Percentiles rank a stretch among this genome's conserved stretches.
These are phyloP conservation scores for Charadrius vociferus DNA, from an alignment of 2,113 vertebrate species.

Conservation along the genomic window DNA sequence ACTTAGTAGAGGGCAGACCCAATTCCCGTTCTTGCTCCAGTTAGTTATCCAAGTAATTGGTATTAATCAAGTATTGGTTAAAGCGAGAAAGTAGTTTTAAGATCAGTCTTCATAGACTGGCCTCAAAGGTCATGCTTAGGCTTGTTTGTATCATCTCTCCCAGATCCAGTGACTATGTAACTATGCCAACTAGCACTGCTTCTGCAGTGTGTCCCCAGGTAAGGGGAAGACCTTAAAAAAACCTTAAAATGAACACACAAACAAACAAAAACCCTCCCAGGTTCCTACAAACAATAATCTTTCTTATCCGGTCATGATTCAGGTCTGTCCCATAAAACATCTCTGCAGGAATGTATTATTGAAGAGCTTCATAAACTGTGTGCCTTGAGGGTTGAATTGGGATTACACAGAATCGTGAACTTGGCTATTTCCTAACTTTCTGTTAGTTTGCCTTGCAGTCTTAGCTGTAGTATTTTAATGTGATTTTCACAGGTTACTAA, in stretches of 20 bases:
- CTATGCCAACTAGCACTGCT: accelerated
- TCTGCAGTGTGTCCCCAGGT: neutral
- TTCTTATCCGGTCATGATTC: neutral
- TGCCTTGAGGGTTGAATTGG: neutral
- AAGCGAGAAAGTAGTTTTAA: neutral
- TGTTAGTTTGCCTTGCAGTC: neutral
- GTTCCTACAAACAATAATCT: neutral
- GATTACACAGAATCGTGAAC: neutral
- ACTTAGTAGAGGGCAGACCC: neutral
- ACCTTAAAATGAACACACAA: neutral
- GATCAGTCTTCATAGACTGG: neutral
- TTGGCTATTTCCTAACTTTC: neutral
- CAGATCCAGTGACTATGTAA: neutral
- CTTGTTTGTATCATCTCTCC: neutral
- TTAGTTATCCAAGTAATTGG: neutral
- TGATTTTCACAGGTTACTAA: neutral
- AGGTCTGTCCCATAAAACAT: neutral
- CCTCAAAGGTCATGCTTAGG: neutral
- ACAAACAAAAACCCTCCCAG: neutral
- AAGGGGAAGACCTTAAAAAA: neutral
- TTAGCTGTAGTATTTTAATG: neutral
- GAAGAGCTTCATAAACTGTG: neutral
- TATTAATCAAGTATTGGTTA: neutral
- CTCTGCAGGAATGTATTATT: neutral
- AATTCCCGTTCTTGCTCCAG: neutral